Evolutionary conservation across 2,113 vertebrate genomes (phyloP).

Genomic region (Grallaria varia): DNA sequence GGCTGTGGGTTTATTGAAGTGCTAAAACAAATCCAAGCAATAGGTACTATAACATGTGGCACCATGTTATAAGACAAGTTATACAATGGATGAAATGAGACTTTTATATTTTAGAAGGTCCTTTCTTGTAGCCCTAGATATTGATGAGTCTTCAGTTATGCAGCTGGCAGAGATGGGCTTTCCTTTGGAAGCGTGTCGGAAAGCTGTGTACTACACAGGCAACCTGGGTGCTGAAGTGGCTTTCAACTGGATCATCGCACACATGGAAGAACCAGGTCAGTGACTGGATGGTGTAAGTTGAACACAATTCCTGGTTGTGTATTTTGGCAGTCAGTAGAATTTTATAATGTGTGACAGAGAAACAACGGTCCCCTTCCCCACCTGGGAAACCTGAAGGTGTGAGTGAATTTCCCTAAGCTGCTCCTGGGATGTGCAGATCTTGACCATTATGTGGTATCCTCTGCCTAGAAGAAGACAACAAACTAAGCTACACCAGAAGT

Average conservation of each 20-base stretch:
- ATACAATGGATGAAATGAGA: not conserved
- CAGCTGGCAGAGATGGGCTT: conserved; percentile 99
- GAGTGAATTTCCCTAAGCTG: conserved; percentile 16
- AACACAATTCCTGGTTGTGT: not conserved
- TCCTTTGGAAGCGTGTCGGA: conserved; percentile 93
- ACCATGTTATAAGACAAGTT: not conserved
- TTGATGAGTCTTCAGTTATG: conserved; percentile 94
- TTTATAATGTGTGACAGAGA: not conserved
- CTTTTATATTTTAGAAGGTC: not conserved
- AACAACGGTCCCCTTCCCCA: not conserved
- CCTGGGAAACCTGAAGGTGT: conserved; percentile 4
- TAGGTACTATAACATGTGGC: not conserved
- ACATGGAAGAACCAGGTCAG: conserved; percentile 98
- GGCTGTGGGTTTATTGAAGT: not conserved
- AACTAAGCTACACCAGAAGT: not conserved
- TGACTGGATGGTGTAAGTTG: not conserved
- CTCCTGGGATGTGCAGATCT: not conserved
- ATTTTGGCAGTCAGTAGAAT: not conserved
- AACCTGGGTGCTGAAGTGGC: conserved; percentile 95
- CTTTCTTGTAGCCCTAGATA: conserved; percentile 86
- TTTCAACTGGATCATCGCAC: conserved; percentile 99
- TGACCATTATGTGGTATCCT: not conserved
- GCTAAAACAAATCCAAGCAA: not conserved
- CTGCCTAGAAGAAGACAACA: conserved; percentile 15
- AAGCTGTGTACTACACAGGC: conserved; percentile 97